These are phyloP conservation scores for Phylloscopus trochilus DNA, from an alignment of 2,113 vertebrate genomes.

Conservation along the genomic window DNA sequence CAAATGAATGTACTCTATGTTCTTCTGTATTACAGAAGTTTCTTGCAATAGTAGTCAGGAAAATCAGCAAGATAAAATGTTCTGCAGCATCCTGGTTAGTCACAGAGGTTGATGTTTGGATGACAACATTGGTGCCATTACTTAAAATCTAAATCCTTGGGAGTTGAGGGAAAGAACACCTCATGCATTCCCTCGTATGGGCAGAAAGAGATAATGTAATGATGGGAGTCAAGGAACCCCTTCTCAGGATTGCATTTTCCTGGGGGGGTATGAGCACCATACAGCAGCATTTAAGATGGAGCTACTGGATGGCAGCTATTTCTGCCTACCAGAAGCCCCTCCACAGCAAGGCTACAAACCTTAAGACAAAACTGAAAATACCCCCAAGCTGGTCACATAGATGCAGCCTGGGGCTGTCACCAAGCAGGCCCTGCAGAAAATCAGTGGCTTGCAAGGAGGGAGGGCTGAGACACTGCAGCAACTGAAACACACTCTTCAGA, in stretches of 20 bases:
- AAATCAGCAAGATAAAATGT: neutral
- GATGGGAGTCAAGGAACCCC: neutral
- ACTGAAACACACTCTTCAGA: neutral
- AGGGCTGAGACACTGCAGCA: neutral
- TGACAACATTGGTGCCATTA: neutral
- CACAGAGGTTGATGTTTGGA: neutral
- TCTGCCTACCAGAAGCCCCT: neutral
- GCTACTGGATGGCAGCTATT: neutral
- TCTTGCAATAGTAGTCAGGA: neutral
- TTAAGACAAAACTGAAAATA: neutral
- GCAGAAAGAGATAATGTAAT: neutral
- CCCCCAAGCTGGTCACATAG: accelerated
- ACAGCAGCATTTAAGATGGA: neutral
- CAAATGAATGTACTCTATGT: neutral
- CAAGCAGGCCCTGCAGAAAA: neutral
- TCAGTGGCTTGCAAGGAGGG: accelerated
- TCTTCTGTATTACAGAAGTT: neutral
- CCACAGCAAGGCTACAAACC: neutral
- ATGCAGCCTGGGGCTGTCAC: neutral
- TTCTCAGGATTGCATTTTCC: neutral
- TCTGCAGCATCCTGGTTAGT: neutral
- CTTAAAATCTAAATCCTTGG: neutral
- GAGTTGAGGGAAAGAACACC: neutral
- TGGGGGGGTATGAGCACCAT: accelerated
- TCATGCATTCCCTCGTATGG: neutral